Percentiles rank a stretch among this genome's conserved stretches.
Evolutionary conservation across 2,113 vertebrate species (phyloP).

Genomic region (Mesembrinibis cayennensis): DNA sequence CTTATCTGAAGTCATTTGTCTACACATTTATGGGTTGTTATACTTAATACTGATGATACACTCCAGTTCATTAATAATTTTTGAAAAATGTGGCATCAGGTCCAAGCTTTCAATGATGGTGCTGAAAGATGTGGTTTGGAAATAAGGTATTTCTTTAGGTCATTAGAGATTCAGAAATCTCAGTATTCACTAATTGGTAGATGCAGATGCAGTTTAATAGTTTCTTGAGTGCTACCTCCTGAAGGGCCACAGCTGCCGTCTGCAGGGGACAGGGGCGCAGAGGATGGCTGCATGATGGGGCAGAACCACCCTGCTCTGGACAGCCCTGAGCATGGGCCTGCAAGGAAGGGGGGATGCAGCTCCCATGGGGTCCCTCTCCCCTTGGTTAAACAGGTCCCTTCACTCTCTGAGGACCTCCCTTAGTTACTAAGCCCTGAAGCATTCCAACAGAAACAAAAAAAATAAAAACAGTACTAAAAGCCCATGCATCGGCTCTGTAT

Average conservation of each 20-base stretch:
- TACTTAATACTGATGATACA: background rate
- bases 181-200: background rate
- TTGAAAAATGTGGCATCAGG: background rate
- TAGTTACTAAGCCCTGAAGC: background rate
- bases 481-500: background rate
- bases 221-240: background rate
- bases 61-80: background rate
- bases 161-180: background rate
- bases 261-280: accelerated
- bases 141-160: background rate
- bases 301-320: background rate
- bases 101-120: background rate
- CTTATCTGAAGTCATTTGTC: background rate
- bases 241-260: accelerated
- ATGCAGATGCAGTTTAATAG: background rate
- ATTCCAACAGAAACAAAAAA: background rate
- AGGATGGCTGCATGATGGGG: accelerated
- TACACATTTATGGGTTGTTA: background rate
- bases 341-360: accelerated
- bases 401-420: background rate
- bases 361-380: accelerated
- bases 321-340: accelerated
- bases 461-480: background rate
- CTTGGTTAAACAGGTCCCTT: accelerated
- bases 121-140: background rate